Base-by-base conservation (phyloP, 2,113 vertebrate genomes). In the Sinocyclocheilus anophthalmus region DNA sequence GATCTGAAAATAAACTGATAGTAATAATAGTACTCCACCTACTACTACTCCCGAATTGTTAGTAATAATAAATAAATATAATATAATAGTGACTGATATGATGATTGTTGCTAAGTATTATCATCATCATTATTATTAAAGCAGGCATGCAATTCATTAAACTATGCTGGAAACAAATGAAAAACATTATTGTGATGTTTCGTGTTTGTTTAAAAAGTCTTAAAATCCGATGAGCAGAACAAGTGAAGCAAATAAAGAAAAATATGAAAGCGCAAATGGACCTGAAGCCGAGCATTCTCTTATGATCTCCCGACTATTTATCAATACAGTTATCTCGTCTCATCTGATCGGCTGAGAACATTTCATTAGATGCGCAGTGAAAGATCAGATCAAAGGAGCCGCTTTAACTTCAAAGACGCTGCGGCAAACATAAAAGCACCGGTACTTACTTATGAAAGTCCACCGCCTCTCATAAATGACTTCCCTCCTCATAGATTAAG, bases 391-490 rank as follows among this genome's bases (percentile, higher is more conserved):
- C 82, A 73, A 42, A 82, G 63, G 14, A 67, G 48, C 45, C 26
- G 63, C 39, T 82, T 33, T 53, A 70, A 72, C 69, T 84, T 84
- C 13, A 59, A 83, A 55, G 65, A n/a, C 48, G 30, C 45, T 70
- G 81, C 63, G 30, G 63, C 65, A 85, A 63, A 57, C 37, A 80
- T 55, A 37, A 72, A 79, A 53, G 83, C 80, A 42, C 33, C 42
- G 14, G 30, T 84, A 87, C 88, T 84, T 83, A 83, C 88, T 84
- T 87, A 78, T 20, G 24, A 67, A 72, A 55, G 33, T 78, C 59
- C 72, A 6, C 33, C 59, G 42, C 20, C 6, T 48, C 55, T 48
- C 26, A 69, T 18, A 57, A 65, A 81, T 11, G 12, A 48, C n/a
- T 63, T 55, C 76, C 65, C 77, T 84, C 82, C 77, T 80, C 30